Evolutionary conservation across 2,113 vertebrate species (phyloP).

Genomic region (Alouatta palliata): DNA sequence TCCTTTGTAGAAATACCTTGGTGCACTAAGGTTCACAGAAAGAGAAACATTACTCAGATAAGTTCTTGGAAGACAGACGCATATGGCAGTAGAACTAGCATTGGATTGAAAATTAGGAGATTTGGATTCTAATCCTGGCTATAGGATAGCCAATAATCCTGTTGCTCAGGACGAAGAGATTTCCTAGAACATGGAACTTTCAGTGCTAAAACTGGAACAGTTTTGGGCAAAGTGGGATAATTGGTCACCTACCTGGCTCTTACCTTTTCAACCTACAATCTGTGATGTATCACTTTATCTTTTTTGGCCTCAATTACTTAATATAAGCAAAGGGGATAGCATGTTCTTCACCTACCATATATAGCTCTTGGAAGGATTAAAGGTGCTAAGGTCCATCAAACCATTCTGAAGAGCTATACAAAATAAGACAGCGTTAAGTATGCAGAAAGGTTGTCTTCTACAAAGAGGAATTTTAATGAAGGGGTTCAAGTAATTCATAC

Average conservation of each 20-base stretch:
- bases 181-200: not conserved
- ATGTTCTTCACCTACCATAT: not conserved
- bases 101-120: not conserved
- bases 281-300: not conserved
- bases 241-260: not conserved
- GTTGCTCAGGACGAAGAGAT: not conserved
- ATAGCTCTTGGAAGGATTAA: conserved; percentile 5
- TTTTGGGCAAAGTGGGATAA: not conserved
- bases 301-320: conserved; percentile 29
- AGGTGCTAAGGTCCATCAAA: not conserved
- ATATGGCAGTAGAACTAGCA: not conserved
- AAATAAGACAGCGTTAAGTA: not conserved
- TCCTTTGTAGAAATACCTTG: not conserved
- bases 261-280: not conserved
- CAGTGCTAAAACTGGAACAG: not conserved
- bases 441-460: not conserved
- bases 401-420: not conserved
- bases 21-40: not conserved
- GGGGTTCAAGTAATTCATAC: not conserved
- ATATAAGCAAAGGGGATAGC: not conserved
- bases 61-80: not conserved
- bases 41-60: not conserved
- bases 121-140: not conserved
- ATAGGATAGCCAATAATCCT: not conserved
- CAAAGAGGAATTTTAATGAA: conserved; percentile 24